Conservation (phyloP, 2,113 vertebrate species). For the Anarrhichthys ocellatus region DNA sequence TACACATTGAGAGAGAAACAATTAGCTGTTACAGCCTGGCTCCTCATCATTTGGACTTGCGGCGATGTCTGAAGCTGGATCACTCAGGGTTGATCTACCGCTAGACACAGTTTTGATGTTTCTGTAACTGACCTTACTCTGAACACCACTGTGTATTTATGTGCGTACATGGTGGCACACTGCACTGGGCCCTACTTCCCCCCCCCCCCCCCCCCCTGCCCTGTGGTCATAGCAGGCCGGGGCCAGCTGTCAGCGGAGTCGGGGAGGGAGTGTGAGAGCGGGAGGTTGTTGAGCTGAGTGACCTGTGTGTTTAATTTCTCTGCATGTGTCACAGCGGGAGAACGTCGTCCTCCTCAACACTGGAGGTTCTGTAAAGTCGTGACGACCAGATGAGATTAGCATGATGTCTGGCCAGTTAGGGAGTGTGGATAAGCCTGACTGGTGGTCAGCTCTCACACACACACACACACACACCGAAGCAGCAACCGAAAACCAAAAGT, state of each 20-base stretch:
- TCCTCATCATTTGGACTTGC: constrained; percentile 15
- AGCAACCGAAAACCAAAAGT: neutral
- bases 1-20: neutral
- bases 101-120: constrained; percentile 2
- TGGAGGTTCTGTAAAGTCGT: constrained; percentile 49
- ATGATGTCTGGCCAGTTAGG: constrained; percentile 30
- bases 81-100: neutral
- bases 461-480: neutral
- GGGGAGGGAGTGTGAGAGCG: constrained; percentile 5
- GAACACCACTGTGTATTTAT: constrained; percentile 5
- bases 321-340: constrained; percentile 33
- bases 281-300: constrained; percentile 48
- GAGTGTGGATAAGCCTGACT: constrained; percentile 37
- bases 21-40: neutral
- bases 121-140: neutral
- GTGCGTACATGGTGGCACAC: constrained; percentile 1
- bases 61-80: neutral
- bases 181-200: neutral
- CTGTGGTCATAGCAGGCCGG: constrained; percentile 20
- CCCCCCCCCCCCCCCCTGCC: neutral
- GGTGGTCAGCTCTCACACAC: constrained; percentile 18
- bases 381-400: constrained; percentile 52
- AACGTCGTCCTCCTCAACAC: constrained; percentile 29
- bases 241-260: constrained; percentile 38
- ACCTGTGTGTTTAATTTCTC: constrained; percentile 59